Percentiles rank a stretch among this genome's conserved stretches.
These are phyloP conservation scores for Serranus cabrilla DNA, from an alignment of 2,797 vertebrate genomes.

Conservation along the genomic window DNA sequence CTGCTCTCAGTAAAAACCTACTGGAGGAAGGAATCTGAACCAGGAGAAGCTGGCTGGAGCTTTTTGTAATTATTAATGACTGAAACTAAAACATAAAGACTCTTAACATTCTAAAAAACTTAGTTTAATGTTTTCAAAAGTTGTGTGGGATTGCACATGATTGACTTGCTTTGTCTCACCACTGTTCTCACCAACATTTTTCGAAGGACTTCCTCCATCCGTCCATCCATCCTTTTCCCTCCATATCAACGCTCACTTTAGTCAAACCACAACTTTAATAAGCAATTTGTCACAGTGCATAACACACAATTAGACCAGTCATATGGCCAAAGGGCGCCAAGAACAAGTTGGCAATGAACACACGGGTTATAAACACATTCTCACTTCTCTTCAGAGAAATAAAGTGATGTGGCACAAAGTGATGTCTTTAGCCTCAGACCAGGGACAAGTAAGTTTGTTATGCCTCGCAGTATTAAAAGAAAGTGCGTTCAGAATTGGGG, in stretches of 20 bases:
- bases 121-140: neutral
- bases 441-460: constrained; percentile 73
- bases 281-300: constrained; percentile 73
- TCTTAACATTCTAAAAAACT: neutral
- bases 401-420: constrained; percentile 77
- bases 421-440: constrained; percentile 77
- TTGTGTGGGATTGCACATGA: neutral
- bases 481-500: constrained; percentile 54
- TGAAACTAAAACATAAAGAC: neutral
- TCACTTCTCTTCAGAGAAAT: constrained; percentile 64
- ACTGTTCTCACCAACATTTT: constrained; percentile 22
- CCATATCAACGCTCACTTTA: constrained; percentile 61
- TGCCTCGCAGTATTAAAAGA: constrained; percentile 63
- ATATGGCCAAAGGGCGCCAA: constrained; percentile 70
- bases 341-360: constrained; percentile 75
- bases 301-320: constrained; percentile 78
- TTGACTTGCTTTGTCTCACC: constrained; percentile 11
- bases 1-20: no score
- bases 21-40: no score
- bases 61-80: neutral
- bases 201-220: constrained; percentile 20
- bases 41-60: neutral
- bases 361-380: constrained; percentile 70
- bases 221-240: constrained; percentile 30
- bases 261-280: constrained; percentile 76